Conservation (phyloP, 2,888 invertebrate species). For the Salticus scenicus region DNA sequence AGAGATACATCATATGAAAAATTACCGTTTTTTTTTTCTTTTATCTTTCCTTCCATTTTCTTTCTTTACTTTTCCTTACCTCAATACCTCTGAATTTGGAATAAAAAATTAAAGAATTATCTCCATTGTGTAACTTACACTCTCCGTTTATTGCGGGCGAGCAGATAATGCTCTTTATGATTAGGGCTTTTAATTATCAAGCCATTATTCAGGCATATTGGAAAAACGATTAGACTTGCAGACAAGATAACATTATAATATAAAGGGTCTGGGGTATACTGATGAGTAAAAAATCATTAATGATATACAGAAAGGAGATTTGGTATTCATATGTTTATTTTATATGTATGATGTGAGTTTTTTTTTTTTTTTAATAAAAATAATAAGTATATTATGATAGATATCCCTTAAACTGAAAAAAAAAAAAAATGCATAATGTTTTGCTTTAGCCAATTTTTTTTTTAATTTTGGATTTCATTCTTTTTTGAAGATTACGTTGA, state of each 20-base stretch:
- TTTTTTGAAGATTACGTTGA: no score
- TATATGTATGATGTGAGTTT: no score
- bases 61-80: no score
- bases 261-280: conserved; percentile 15
- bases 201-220: conserved; percentile 44
- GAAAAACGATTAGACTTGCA: conserved; percentile 41
- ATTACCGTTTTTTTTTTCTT: background rate
- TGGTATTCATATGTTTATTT: background rate
- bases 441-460: no score
- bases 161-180: background rate
- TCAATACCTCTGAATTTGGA: no score
- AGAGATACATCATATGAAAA: conserved; percentile 9
- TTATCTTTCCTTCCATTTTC: no score
- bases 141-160: conserved; percentile 10
- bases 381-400: no score
- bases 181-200: conserved; percentile 62
- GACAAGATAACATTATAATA: conserved; percentile 57
- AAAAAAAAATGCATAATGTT: no score
- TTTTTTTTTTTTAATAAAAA: no score
- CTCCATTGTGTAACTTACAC: conserved; percentile 32
- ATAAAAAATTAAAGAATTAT: background rate
- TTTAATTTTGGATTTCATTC: no score
- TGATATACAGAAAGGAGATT: background rate
- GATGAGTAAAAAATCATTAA: background rate
- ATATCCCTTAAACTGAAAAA: background rate